Evolutionary conservation across 2,888 invertebrate genomes (phyloP), one percentile per base, ranked within the genome.

Genomic region (Drosophila mercatorum): DNA sequence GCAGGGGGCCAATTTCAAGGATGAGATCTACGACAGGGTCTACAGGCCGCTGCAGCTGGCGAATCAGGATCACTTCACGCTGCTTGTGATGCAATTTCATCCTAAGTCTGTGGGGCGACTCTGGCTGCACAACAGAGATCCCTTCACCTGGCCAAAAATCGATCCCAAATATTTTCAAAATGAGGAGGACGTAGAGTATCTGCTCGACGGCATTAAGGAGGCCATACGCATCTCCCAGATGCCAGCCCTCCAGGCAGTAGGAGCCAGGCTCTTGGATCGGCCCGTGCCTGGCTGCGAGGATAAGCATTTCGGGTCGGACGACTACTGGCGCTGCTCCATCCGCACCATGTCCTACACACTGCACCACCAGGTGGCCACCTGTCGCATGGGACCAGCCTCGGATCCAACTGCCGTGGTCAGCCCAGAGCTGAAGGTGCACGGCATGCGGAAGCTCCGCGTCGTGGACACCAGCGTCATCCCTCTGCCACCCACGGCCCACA

Each of bases 81-180:
- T 95, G n/a, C 94, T 96, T 60, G 95, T 96, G 0, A 95, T 96
- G 93, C 92, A 97, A 38, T 94, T 96, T 56, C 95, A 96, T 88
- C 97, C 97, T 0, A 95, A 95, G 89, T 97, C 97, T 12, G 93
- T 94, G 22, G 97, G 97, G 0, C 93, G 94, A 5, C 82, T 97
- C 0, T 94, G 94, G 90, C 93, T 98, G 14, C 95, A 94, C 82
- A 95, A 95, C 49, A 95, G 93, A 26, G 77, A 95, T 89, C 95
- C 95, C 0, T 91, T 93, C 43, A 93, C 94, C 36, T 94, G 94
- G 89, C 96, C 96, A 31, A 94, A 41, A 55, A 55, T 96, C 51
- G 93, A 95, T 81, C 94, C 95, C 3, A 95, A 95, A 78, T 95
- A 94, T 78, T 93, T 95, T 51, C 93, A 22, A 89, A 92, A 1